Conservation (phyloP, 2,113 vertebrate genomes). For the Takifugu bimaculatus region DNA sequence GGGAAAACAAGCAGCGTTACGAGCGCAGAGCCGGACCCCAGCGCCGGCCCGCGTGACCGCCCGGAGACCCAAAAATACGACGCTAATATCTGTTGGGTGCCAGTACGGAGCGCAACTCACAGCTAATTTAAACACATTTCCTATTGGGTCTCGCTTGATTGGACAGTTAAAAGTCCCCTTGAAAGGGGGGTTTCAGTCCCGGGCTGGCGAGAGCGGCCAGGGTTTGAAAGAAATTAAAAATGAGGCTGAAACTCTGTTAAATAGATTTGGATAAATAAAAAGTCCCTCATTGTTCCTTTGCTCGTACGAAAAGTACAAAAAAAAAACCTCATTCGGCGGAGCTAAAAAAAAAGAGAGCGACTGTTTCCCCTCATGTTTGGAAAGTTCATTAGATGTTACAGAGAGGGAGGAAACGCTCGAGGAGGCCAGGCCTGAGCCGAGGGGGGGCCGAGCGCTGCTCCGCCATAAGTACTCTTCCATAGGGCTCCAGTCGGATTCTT, state of each 20-base stretch:
- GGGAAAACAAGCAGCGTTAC: constrained; percentile 16
- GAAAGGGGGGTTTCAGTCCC: too few relatives aligned
- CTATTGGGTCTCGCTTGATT: too few relatives aligned
- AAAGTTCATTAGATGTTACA: constrained; percentile 50
- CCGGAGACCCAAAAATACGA: not conserved
- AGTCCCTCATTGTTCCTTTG: not conserved
- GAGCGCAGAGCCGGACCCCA: constrained; percentile 13
- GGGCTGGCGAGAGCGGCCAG: too few relatives aligned
- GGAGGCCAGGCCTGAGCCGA: constrained; percentile 28
- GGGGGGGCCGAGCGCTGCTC: constrained; percentile 29
- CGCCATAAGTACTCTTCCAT: constrained; percentile 51
- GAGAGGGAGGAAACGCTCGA: constrained; percentile 40
- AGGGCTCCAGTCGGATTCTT: constrained; percentile 52
- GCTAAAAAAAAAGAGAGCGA: not conserved
- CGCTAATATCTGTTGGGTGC: constrained; percentile 5
- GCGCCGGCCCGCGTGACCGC: not conserved
- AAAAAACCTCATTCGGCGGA: not conserved
- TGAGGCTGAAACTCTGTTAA: too few relatives aligned
- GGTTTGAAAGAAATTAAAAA: too few relatives aligned
- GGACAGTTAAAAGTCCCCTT: too few relatives aligned
- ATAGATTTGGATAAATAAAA: too few relatives aligned
- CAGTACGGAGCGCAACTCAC: not conserved
- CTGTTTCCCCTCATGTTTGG: constrained; percentile 40
- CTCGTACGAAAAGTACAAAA: constrained; percentile 8
- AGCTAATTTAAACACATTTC: too few relatives aligned